These are phyloP conservation scores for Erpetoichthys calabaricus DNA, from an alignment of 2,797 vertebrate genomes.

Conservation along the genomic window DNA sequence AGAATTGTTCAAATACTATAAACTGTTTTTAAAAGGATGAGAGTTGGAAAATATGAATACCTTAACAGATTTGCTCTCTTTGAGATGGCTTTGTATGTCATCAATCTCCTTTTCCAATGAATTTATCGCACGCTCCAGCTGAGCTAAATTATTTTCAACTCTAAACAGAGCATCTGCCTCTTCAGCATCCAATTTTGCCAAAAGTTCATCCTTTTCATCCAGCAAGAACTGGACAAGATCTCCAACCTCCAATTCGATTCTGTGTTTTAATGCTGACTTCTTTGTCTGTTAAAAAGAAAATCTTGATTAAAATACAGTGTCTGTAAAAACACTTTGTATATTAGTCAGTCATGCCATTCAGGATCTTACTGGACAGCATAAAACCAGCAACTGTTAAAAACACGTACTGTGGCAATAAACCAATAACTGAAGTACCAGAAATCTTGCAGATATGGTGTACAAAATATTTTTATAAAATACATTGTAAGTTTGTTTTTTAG, in stretches of 20 bases:
- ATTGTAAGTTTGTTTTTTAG: too few relatives aligned
- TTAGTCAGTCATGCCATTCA: too few relatives aligned
- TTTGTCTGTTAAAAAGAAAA: constrained; percentile 35
- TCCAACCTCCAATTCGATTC: constrained; percentile 53
- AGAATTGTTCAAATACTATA: too few relatives aligned
- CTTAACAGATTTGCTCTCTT: constrained; percentile 45
- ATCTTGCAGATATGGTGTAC: too few relatives aligned
- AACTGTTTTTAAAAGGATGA: not conserved
- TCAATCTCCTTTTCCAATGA: constrained; percentile 40
- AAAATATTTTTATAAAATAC: too few relatives aligned
- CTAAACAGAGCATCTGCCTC: constrained; percentile 36
- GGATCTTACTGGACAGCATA: too few relatives aligned
- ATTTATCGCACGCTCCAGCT: constrained; percentile 29
- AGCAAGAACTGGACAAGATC: constrained; percentile 57
- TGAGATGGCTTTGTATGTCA: constrained; percentile 42
- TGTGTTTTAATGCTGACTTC: constrained; percentile 53
- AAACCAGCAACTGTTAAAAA: too few relatives aligned
- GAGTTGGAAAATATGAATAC: constrained; percentile 21
- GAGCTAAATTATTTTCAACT: constrained; percentile 49
- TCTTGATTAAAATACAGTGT: too few relatives aligned
- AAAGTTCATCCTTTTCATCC: constrained; percentile 52
- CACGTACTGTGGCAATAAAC: too few relatives aligned
- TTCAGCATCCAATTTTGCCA: constrained; percentile 50
- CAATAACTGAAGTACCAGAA: too few relatives aligned
- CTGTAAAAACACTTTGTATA: too few relatives aligned